These are phyloP conservation scores for Bolinopsis microptera DNA, from an alignment of 37 sponge, comb jelly and placozoan genomes.

Conservation along the genomic window DNA sequence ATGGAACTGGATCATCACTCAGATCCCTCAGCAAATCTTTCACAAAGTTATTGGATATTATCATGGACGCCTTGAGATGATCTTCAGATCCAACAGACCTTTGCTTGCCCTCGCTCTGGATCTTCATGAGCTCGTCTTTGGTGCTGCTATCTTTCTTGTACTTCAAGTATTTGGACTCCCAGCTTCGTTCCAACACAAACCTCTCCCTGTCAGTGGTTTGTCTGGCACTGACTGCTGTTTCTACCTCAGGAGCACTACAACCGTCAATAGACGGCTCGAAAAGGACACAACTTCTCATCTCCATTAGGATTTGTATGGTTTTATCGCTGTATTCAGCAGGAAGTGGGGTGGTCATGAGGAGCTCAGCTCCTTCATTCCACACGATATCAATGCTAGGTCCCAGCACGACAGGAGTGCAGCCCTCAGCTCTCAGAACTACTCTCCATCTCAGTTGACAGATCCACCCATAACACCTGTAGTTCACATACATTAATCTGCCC, in stretches of 20 bases:
- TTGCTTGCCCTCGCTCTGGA: neutral
- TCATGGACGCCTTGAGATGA: conserved; percentile 13
- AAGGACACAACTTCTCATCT: conserved; percentile 9
- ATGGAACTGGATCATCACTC: conserved; percentile 33
- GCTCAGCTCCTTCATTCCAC: conserved; percentile 52
- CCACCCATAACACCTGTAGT: conserved; percentile 60
- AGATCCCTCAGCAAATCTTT: conserved; percentile 15
- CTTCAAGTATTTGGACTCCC: conserved; percentile 59
- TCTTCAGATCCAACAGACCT: conserved; percentile 14
- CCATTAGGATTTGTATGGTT: conserved; percentile 13
- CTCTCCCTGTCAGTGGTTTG: conserved; percentile 3
- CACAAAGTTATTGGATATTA: conserved; percentile 50
- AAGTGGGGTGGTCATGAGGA: conserved; percentile 26
- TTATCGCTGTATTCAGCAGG: conserved; percentile 3
- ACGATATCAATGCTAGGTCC: conserved; percentile 31
- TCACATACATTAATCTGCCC: conserved; percentile 45
- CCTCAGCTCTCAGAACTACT: conserved; percentile 34
- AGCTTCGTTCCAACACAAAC: conserved; percentile 38
- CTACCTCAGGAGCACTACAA: conserved; percentile 50
- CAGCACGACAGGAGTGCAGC: neutral
- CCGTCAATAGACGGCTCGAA: conserved; percentile 33
- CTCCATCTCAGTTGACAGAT: conserved; percentile 47
- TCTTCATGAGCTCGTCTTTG: conserved; percentile 30
- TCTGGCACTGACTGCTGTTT: neutral
- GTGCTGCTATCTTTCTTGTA: conserved; percentile 43